Conservation (phyloP, 2,113 vertebrate genomes). For the Pachycephala philippinensis region DNA sequence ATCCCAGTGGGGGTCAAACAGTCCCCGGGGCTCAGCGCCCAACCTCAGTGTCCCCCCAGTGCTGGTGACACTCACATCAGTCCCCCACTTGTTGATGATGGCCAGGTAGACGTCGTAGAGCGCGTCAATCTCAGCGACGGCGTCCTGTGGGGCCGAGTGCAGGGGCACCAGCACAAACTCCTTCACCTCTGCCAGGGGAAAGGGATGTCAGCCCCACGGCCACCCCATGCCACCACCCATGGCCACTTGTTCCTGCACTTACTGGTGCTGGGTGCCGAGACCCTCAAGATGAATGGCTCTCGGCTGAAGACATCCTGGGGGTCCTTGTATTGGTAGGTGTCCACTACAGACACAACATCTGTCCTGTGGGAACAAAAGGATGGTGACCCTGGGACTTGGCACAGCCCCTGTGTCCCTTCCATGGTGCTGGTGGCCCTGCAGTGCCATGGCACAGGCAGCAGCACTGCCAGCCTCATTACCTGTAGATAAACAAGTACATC, state of each 20-base stretch:
- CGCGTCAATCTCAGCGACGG: constrained; percentile 75
- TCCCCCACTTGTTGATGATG: constrained; percentile 76
- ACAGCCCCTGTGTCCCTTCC: rapidly evolving
- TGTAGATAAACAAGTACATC: constrained; percentile 91
- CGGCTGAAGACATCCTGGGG: constrained; percentile 38
- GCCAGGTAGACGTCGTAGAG: constrained; percentile 83
- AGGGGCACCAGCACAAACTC: constrained; percentile 83
- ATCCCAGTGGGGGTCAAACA: rapidly evolving
- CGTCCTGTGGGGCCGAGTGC: constrained; percentile 79
- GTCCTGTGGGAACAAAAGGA: neutral
- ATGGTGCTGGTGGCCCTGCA: constrained; percentile 27
- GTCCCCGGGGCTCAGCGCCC: neutral
- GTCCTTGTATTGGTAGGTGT: constrained; percentile 49
- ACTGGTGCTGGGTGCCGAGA: constrained; percentile 9
- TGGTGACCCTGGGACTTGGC: neutral
- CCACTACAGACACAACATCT: neutral
- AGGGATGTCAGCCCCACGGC: rapidly evolving
- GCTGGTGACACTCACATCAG: constrained; percentile 69
- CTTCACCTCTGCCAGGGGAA: neutral
- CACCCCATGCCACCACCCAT: rapidly evolving
- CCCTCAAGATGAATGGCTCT: constrained; percentile 21
- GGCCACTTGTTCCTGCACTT: neutral
- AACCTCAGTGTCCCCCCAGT: rapidly evolving
- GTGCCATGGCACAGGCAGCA: constrained; percentile 58
- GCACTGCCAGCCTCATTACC: constrained; percentile 72